Percentiles rank a stretch among this genome's conserved stretches.
These are phyloP conservation scores for Sarcophaga caerulescens DNA, from an alignment of 2,888 invertebrate species.

Conservation along the genomic window DNA sequence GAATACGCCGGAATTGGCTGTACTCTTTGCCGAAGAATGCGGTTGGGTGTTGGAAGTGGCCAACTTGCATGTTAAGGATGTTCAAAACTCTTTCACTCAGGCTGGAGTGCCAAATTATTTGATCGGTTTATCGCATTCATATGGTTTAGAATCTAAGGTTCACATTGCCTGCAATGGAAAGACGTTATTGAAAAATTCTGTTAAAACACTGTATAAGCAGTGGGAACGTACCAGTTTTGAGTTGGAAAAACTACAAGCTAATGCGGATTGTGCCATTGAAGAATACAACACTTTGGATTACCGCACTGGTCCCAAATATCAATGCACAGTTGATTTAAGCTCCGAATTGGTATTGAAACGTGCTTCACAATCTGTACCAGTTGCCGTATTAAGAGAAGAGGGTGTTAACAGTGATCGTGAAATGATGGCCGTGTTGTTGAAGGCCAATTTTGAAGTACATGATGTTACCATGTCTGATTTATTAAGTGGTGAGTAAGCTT, in stretches of 20 bases:
- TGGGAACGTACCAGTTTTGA: conserved; percentile 99
- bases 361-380: conserved; percentile 82
- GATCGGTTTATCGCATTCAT: conserved; percentile 86
- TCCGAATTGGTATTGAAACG: conserved; percentile 81
- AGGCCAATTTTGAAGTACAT: conserved; percentile 95
- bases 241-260: conserved; percentile 92
- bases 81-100: conserved; percentile 84
- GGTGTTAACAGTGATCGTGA: conserved; percentile 97
- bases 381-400: conserved; percentile 97
- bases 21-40: conserved; percentile 92
- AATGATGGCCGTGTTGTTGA: conserved; percentile 94
- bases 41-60: conserved; percentile 92
- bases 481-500: conserved; percentile 80
- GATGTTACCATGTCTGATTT: conserved; percentile 98
- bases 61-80: conserved; percentile 82
- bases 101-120: conserved; percentile 84
- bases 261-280: conserved; percentile 88
- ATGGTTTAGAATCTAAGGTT: conserved; percentile 83
- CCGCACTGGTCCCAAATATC: conserved; percentile 88
- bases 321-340: conserved; percentile 86
- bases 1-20: conserved; percentile 83
- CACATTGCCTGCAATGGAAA: conserved; percentile 70
- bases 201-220: conserved; percentile 87
- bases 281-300: conserved; percentile 88
- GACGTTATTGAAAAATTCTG: conserved; percentile 83